Evolutionary conservation across 2,888 invertebrate genomes (phyloP).

Genomic region (Coenonympha glycerion): DNA sequence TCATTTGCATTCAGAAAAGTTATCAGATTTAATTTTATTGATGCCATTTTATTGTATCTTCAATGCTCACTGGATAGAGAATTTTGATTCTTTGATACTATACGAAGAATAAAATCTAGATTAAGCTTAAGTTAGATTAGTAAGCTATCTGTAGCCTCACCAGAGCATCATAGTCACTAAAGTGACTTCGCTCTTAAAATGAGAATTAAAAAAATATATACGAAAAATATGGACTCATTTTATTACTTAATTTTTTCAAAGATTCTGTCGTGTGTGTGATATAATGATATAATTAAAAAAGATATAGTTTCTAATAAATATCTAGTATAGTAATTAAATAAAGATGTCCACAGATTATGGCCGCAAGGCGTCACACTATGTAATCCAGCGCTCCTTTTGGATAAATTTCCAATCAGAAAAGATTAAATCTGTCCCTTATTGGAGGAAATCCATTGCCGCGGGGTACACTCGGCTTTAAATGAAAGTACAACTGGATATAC

Average conservation of each 20-base stretch:
- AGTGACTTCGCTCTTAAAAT: no score
- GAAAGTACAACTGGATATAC: conserved; percentile 22
- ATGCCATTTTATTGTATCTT: conserved; percentile 3
- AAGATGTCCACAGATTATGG: conserved; percentile 36
- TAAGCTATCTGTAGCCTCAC: no score
- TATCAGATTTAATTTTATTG: conserved; percentile 38
- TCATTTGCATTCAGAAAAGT: conserved; percentile 54
- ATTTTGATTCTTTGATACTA: neutral
- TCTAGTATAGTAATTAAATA: conserved; percentile 29
- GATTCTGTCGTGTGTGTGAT: no score
- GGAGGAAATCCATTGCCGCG: conserved; percentile 52
- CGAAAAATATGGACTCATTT: no score
- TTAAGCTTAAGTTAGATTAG: no score
- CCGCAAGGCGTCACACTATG: conserved; percentile 29
- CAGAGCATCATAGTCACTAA: no score
- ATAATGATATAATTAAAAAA: neutral
- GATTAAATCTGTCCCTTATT: conserved; percentile 65
- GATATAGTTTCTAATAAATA: neutral
- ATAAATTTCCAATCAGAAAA: conserved; percentile 59
- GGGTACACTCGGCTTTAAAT: conserved; percentile 37
- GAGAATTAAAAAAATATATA: no score
- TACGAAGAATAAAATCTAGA: no score
- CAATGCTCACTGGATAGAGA: neutral
- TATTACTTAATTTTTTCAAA: no score
- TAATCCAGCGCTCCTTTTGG: conserved; percentile 33